Evolutionary conservation across 2,113 vertebrate genomes (phyloP).

Genomic region (Oreochromis aureus): DNA sequence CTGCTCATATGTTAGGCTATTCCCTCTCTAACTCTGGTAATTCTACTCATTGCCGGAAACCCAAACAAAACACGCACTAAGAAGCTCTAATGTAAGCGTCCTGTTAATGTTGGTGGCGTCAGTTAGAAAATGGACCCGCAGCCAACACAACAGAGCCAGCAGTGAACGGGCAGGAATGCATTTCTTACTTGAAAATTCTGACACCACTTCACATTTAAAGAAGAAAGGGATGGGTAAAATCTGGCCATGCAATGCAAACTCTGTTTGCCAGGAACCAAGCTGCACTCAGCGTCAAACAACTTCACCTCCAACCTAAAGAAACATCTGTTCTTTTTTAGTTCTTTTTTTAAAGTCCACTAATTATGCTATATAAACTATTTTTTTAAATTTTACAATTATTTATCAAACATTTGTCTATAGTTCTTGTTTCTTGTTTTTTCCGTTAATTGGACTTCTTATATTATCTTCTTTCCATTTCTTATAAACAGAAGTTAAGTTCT

Average conservation of each 20-base stretch:
- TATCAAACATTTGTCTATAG: neutral
- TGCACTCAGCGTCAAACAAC: neutral
- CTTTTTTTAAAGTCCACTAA: neutral
- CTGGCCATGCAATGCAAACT: neutral
- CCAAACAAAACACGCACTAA: neutral
- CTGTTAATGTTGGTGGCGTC: neutral
- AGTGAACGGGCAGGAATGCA: neutral
- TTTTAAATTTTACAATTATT: fast-evolving
- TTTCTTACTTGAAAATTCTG: neutral
- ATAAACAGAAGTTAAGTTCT: neutral
- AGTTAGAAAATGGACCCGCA: neutral
- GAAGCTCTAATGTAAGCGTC: neutral
- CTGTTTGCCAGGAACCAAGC: neutral
- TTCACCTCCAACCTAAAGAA: neutral
- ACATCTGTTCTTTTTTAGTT: neutral
- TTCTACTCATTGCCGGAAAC: neutral
- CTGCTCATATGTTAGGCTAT: neutral
- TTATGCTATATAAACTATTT: neutral
- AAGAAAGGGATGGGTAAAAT: fast-evolving
- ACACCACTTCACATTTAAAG: neutral
- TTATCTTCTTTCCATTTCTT: neutral
- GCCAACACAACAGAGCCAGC: neutral
- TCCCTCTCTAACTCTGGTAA: neutral
- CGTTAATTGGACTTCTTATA: neutral
- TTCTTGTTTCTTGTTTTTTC: neutral